Percentiles rank a stretch among this genome's conserved stretches.
Evolutionary conservation across 2,113 vertebrate genomes (phyloP).

Genomic region (Tricholaema leucomelas): DNA sequence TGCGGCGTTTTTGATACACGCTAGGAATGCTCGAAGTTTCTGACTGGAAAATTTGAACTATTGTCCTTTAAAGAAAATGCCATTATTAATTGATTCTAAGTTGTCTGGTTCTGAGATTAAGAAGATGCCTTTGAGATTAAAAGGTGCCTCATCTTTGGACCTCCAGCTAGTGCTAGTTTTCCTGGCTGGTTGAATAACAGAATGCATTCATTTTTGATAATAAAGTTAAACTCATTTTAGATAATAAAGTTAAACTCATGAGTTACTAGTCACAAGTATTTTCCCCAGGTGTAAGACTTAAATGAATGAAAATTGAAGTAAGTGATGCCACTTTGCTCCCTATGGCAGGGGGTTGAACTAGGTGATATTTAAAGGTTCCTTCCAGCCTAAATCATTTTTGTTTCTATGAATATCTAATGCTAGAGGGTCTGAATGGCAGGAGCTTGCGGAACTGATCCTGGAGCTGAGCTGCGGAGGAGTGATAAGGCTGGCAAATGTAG

Average conservation of each 20-base stretch:
- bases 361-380: not conserved
- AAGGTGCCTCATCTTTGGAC: not conserved
- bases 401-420: not conserved
- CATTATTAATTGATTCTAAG: not conserved
- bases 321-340: not conserved
- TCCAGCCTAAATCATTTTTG: not conserved
- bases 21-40: not conserved
- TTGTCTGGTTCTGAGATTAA: not conserved
- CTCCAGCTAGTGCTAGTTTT: not conserved
- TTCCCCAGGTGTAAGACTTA: not conserved
- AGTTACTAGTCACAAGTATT: not conserved
- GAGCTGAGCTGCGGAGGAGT: not conserved
- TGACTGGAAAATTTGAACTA: not conserved
- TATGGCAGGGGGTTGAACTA: not conserved
- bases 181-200: not conserved
- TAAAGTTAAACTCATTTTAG: not conserved
- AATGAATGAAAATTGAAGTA: not conserved
- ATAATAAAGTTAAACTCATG: not conserved
- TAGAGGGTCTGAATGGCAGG: not conserved
- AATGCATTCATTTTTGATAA: not conserved
- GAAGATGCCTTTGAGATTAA: not conserved
- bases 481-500: not conserved
- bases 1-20: not conserved
- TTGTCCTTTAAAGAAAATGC: not conserved
- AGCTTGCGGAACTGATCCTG: not conserved